Conservation (phyloP, 2,113 vertebrate species). For the Neopipo cinnamomea region DNA sequence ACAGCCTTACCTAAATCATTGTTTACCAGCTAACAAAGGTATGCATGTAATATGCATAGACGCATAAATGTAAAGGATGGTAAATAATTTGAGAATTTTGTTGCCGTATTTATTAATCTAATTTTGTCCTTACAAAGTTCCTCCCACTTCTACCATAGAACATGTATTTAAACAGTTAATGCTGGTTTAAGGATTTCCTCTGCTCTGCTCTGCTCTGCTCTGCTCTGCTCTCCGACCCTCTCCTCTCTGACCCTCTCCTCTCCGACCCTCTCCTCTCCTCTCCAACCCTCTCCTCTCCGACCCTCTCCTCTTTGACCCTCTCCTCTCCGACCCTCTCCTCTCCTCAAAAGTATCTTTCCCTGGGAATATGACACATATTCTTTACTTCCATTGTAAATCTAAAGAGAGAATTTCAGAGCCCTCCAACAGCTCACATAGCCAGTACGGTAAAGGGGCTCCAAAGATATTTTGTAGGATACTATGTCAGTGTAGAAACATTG, state of each 20-base stretch:
- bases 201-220: too few species aligned
- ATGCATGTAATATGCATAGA: neutral
- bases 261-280: neutral
- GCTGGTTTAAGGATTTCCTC: too few species aligned
- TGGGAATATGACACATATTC: neutral
- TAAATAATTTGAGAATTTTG: neutral
- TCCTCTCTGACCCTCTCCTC: too few species aligned
- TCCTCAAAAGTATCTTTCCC: neutral
- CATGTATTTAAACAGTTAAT: neutral
- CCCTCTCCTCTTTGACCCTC: too few species aligned
- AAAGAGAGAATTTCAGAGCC: neutral
- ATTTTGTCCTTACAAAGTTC: neutral
- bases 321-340: too few species aligned
- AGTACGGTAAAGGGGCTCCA: neutral
- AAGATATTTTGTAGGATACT: neutral
- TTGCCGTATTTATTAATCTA: neutral
- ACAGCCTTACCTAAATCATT: neutral
- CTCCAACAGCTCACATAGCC: neutral
- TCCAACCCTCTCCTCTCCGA: neutral
- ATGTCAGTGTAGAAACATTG: neutral
- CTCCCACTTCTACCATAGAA: neutral
- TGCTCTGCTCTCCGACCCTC: too few species aligned
- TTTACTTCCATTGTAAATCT: neutral
- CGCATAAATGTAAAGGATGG: neutral
- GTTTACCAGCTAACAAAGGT: neutral